These are phyloP conservation scores for Perognathus longimembris DNA, from an alignment of 2,113 vertebrate genomes.

Conservation along the genomic window DNA sequence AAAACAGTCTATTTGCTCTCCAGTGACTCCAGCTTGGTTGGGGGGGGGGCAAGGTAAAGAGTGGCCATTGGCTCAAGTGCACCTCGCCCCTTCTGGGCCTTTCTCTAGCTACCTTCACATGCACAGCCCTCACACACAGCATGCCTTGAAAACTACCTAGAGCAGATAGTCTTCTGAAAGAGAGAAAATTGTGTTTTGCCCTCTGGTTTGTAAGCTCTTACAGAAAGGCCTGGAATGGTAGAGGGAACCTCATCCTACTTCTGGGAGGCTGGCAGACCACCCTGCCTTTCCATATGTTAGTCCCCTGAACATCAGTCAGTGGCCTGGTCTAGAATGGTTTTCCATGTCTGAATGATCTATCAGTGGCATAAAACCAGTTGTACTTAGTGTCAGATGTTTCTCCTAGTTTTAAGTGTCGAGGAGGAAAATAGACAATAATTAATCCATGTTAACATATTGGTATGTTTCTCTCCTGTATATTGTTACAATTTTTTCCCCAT, in stretches of 20 bases:
- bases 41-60: not conserved
- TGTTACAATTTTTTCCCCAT: not conserved
- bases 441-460: not conserved
- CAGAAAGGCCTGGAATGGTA: not conserved
- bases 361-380: not conserved
- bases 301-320: not conserved
- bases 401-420: constrained; percentile 14
- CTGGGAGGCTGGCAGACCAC: not conserved
- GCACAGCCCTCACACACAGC: not conserved
- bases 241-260: not conserved
- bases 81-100: not conserved
- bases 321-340: not conserved
- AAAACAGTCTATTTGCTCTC: constrained; percentile 41
- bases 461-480: not conserved
- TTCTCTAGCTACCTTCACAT: not conserved
- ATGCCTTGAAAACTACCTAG: not conserved
- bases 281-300: not conserved
- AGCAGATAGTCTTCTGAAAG: not conserved
- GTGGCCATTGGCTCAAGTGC: not conserved
- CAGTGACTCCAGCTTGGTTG: no score
- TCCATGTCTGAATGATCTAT: not conserved
- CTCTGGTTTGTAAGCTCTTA: not conserved
- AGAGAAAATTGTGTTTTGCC: not conserved
- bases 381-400: not conserved
- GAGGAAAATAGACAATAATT: not conserved